phyloP scores from a whole-genome alignment of 1,140 invertebrate genomes.

The Drosophila lowei region DNA sequence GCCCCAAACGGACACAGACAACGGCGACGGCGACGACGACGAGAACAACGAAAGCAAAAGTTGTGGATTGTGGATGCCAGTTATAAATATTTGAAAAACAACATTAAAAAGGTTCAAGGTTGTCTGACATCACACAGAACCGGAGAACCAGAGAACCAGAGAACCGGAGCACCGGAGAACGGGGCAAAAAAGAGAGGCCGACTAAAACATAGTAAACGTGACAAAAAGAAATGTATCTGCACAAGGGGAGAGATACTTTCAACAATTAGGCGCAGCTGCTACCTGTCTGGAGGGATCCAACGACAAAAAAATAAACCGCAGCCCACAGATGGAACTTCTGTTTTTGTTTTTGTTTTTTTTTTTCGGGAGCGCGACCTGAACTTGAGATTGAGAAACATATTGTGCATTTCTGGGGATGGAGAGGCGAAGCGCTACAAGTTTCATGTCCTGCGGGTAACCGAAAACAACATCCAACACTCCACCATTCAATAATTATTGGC shows the following conservation, averaged over 20 bases:
- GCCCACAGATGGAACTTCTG: conserved; percentile 38
- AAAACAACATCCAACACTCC: background rate
- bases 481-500: conserved; percentile 63
- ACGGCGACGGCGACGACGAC: too few species aligned
- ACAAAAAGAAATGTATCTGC: conserved; percentile 79
- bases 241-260: conserved; percentile 56
- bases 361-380: conserved; percentile 17
- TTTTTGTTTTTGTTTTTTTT: conserved; percentile 16
- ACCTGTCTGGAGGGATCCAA: conserved; percentile 50
- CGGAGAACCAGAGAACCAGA: background rate
- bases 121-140: conserved; percentile 69
- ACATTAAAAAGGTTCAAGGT: conserved; percentile 75
- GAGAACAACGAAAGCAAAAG: conserved; percentile 72
- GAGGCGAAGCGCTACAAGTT: conserved; percentile 67
- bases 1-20: conserved; percentile 1
- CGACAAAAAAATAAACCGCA: conserved; percentile 7
- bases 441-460: conserved; percentile 37
- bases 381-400: conserved; percentile 42
- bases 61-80: conserved; percentile 56
- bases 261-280: conserved; percentile 74
- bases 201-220: conserved; percentile 57
- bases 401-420: conserved; percentile 41
- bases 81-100: conserved; percentile 59
- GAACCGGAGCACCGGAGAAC: background rate
- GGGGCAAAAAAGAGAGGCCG: too few species aligned